Evolutionary conservation across 2,113 vertebrate genomes (phyloP), one percentile per base, ranked within the genome.

Genomic region (Nipponia nippon): DNA sequence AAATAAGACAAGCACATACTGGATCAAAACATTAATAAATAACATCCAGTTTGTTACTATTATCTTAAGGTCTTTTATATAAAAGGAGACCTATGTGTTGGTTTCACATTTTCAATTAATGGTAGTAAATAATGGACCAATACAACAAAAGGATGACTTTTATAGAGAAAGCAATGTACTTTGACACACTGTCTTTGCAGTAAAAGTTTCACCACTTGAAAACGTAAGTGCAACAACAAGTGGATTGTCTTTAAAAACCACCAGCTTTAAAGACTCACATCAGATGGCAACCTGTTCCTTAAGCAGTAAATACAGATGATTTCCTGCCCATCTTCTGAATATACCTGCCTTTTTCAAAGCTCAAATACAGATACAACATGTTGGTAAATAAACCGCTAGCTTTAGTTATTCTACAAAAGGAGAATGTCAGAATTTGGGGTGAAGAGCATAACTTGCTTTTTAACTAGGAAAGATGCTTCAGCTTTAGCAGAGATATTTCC

Each of bases 1-100:
- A 99, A 99, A 99, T 98, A 99, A 98, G 98, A 99, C 99, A 97
- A 98, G 99, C 99, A 99, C 99, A 98, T 98, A 99, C 98, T 98
- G 98, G 98, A 98, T 98, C 98, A 99, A 98, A 99, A 98, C 98
- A 98, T 98, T 98, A 98, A 99, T 98, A 98, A 99, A 98, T 98
- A 98, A 99, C 98, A 98, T 98, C 98, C 98, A 99, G 97, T 98
- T 98, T 98, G 98, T 98, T 98, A 98, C 98, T 98, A 98, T 98
- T 98, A 98, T 98, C 97, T 98, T 96, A 96, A 98, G 73, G 94
- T 97, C 96, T 95, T 98, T 97, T 96, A 95, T 98, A 97, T 93
- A 98, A 98, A 97, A 98, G 95, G 96, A 97, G 88, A 95, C 91
- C 71, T 97, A 97, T 71, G 88, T 97, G 96, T 59, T 84, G 96